Base-by-base conservation (phyloP, 2,797 vertebrate species). In the Sphenopsis melanotis region DNA sequence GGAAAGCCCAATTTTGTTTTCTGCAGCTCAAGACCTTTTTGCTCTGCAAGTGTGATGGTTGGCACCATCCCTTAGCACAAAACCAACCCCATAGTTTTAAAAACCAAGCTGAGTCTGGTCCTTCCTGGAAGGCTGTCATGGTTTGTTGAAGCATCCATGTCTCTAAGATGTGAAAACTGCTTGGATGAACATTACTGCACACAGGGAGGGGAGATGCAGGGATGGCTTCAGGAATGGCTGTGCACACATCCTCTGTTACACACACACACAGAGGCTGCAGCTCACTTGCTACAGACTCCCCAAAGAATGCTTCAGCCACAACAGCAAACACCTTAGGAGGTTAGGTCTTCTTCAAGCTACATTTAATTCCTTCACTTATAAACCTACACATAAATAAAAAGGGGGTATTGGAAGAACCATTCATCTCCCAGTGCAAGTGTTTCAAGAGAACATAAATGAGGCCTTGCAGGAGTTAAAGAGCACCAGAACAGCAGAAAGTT, bases 401-500 rank as follows among this genome's bases (percentile, higher is more conserved):
- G 5, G 8, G 11, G 2, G 3, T 65, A 32, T 21, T 52, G 26
- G 60, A 76, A 83, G 66, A 87, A 76, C 10, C 15, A 32, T 47
- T 89, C 17, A 7, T 79, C 26, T 92, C 84, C 83, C 64, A n/a
- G 11, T 47, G 27, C 39, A 63, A 80, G 41, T 27, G 52, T 59
- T 92, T 93, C 70, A 41, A 72, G 36, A 60, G 72, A 64, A 65
- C 57, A 42, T 89, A 92, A 95, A 79, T 60, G 80, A 92, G 50
- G 56, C 44, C 76, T 93, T 90, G 42, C 76, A 92, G 76, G 83
- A 91, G 85, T 93, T 93, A 83, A 93, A 83, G 76, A 88, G 66
- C 60, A 82, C 44, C 60, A 89, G 78, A 95, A 94, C 22, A 75
- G 83, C 30, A 78, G 85, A 91, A 88, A 92, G 89, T 96, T 96